A percentile compares a stretch with the other conserved stretches of the same genome.
phyloP scores from a whole-genome alignment of 1,140 invertebrate genomes.

The Zaprionus ornatus region DNA sequence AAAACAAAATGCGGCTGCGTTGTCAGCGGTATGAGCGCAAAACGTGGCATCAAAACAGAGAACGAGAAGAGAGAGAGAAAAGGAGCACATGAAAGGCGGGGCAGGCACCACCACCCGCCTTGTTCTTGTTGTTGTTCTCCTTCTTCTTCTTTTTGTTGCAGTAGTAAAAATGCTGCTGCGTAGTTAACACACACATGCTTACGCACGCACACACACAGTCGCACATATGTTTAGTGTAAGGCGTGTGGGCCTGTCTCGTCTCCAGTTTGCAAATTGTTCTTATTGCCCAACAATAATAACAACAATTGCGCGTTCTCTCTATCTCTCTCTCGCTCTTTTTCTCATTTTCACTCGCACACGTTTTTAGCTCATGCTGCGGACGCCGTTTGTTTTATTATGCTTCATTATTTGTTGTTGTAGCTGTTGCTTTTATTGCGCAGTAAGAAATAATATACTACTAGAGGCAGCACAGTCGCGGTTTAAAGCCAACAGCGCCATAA shows the following conservation, averaged over 20 bases:
- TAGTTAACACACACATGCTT: slow-evolving; percentile 54
- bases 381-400: slow-evolving; percentile 67
- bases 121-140: slow-evolving; percentile 20
- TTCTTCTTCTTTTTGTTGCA: slow-evolving; percentile 33
- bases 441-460: slow-evolving; percentile 60
- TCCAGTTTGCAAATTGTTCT: slow-evolving; percentile 49
- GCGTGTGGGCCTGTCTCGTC: slow-evolving; percentile 44
- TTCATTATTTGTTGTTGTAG: slow-evolving; percentile 61
- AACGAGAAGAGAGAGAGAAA: slow-evolving; percentile 13
- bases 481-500: slow-evolving; percentile 53
- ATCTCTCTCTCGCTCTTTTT: background rate
- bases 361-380: slow-evolving; percentile 51
- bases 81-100: slow-evolving; percentile 23
- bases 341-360: slow-evolving; percentile 19
- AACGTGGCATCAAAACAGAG: slow-evolving; percentile 50
- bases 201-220: slow-evolving; percentile 29
- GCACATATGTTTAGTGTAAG: background rate
- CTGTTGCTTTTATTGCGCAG: slow-evolving; percentile 76
- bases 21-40: slow-evolving; percentile 48
- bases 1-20: slow-evolving; percentile 72
- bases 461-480: slow-evolving; percentile 26
- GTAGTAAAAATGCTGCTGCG: slow-evolving; percentile 67
- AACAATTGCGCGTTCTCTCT: slow-evolving; percentile 12
- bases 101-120: slow-evolving; percentile 33
- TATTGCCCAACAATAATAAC: slow-evolving; percentile 25